These are phyloP conservation scores for Doryteuthis pealeii DNA, from an alignment of 1,140 invertebrate species.

Conservation along the genomic window DNA sequence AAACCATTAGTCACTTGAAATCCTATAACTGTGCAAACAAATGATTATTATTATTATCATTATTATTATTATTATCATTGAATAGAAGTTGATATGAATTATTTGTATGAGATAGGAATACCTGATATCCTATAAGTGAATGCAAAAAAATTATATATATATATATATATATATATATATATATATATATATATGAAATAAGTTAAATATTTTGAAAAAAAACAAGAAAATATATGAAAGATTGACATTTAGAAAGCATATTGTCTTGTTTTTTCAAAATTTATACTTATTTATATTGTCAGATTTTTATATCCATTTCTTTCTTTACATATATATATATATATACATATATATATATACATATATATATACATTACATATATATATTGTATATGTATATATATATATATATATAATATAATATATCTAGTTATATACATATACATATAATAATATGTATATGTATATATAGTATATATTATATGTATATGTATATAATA, in stretches of 20 bases:
- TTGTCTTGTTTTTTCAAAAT: neutral
- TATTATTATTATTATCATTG: too few relatives aligned
- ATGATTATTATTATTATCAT: too few relatives aligned
- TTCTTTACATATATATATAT: too few relatives aligned
- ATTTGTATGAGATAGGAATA: too few relatives aligned
- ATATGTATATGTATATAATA: neutral
- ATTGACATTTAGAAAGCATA: neutral
- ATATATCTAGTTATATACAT: conserved; percentile 12
- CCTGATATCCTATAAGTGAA: too few relatives aligned
- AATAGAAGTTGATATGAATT: too few relatives aligned
- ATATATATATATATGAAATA: neutral
- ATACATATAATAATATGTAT: conserved; percentile 5
- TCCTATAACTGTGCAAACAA: too few relatives aligned
- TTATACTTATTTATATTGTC: too few relatives aligned
- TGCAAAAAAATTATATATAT: neutral
- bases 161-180: neutral
- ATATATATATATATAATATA: neutral
- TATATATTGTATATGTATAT: neutral
- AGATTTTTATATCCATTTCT: too few relatives aligned
- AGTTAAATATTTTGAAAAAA: too few relatives aligned
- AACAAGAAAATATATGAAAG: too few relatives aligned
- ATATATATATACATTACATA: neutral
- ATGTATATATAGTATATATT: neutral
- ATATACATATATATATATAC: conserved; percentile 9
- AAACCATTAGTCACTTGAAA: too few relatives aligned